Percentiles rank a stretch among this genome's conserved stretches.
Conservation (phyloP, 2,797 vertebrate genomes). For the Coreius guichenoti region DNA sequence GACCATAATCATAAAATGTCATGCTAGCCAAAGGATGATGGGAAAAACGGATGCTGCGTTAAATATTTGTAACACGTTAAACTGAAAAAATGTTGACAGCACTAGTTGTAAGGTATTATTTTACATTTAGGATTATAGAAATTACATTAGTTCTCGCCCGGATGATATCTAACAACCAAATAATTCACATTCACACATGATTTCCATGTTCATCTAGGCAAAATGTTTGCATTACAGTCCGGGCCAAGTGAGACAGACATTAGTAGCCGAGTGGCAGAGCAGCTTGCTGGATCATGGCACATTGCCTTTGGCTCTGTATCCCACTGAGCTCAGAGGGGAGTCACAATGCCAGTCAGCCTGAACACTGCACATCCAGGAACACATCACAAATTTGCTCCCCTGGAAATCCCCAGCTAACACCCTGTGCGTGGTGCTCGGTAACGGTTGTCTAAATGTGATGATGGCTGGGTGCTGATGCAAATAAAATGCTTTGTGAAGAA, state of each 20-base stretch:
- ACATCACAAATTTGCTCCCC: constrained; percentile 28
- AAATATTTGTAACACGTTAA: no score
- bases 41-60: no score
- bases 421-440: background rate
- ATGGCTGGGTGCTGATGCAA: constrained; percentile 5
- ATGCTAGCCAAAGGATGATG: no score
- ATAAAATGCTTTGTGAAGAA: constrained; percentile 3
- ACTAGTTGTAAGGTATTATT: no score
- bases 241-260: constrained; percentile 44
- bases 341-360: constrained; percentile 38
- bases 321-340: constrained; percentile 45
- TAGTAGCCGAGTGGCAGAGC: constrained; percentile 42
- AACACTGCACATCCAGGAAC: constrained; percentile 31
- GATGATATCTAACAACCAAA: constrained; percentile 12
- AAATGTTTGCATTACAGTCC: constrained; percentile 13
- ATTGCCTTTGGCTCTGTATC: constrained; percentile 45
- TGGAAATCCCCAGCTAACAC: constrained; percentile 33
- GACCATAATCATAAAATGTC: no score
- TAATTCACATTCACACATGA: constrained; percentile 11
- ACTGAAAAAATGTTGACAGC: no score
- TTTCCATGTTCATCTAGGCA: constrained; percentile 20
- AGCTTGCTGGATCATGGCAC: constrained; percentile 48
- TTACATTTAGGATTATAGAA: background rate
- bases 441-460: constrained; percentile 28
- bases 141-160: background rate